Conservation (phyloP, 2,113 vertebrate genomes). For the Mus pahari region DNA sequence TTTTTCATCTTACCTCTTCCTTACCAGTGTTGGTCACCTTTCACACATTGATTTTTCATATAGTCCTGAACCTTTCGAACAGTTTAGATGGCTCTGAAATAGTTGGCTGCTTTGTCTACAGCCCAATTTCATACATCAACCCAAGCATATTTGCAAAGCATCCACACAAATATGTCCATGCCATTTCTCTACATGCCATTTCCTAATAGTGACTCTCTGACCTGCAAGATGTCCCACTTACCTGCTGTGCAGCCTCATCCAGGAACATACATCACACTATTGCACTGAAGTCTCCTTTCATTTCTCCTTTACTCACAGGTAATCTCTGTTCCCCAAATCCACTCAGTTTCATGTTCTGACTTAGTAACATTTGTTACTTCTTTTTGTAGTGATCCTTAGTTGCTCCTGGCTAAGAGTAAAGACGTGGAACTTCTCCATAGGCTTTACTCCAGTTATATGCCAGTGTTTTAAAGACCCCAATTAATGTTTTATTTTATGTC, state of each 20-base stretch:
- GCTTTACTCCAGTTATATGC: background rate
- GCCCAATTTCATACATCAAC: background rate
- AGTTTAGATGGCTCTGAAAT: background rate
- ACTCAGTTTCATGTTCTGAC: background rate
- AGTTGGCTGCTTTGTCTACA: background rate
- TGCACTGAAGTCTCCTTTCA: background rate
- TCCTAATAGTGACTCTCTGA: background rate
- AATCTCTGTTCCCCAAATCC: background rate
- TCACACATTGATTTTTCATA: background rate
- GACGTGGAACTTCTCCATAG: background rate
- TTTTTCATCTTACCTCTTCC: background rate
- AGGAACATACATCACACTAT: background rate
- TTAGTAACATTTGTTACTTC: background rate
- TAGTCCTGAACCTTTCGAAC: background rate
- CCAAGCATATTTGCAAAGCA: slow-evolving; percentile 12
- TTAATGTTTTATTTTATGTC: background rate
- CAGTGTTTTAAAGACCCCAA: background rate
- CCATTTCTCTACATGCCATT: background rate
- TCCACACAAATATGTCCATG: too few species aligned
- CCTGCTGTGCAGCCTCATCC: background rate
- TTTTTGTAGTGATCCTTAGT: background rate
- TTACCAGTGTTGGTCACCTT: background rate
- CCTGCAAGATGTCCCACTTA: background rate
- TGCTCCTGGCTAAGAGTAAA: background rate
- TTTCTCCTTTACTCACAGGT: background rate